Conservation (phyloP, 2,113 vertebrate species). For the Indicator maculatus region DNA sequence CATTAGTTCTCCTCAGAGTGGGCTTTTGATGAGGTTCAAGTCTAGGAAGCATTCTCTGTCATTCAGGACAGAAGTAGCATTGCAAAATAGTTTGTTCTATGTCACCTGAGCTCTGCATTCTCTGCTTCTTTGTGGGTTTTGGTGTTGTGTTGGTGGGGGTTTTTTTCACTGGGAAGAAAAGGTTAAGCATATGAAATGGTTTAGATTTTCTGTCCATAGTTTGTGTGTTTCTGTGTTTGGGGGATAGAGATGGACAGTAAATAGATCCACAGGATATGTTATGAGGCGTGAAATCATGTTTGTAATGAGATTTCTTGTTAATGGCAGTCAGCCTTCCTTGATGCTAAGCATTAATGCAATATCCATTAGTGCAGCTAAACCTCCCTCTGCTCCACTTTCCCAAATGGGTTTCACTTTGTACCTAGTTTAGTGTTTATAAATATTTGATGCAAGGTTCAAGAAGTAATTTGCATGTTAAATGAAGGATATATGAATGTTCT, state of each 20-base stretch:
- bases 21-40: not conserved
- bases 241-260: not conserved
- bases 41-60: not conserved
- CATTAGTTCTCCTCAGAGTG: not conserved
- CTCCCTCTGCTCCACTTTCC: not conserved
- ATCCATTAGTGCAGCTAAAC: constrained; percentile 27
- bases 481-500: not conserved
- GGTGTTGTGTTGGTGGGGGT: not conserved
- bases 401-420: constrained; percentile 16
- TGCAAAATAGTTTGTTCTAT: not conserved
- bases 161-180: not conserved
- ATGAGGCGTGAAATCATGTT: constrained; percentile 17
- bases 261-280: not conserved
- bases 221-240: not conserved
- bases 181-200: not conserved
- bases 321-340: constrained; percentile 10
- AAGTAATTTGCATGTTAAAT: constrained; percentile 7
- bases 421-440: constrained; percentile 40
- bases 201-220: not conserved
- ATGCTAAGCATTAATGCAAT: constrained; percentile 33
- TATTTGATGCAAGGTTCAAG: constrained; percentile 31
- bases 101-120: not conserved
- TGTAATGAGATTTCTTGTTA: constrained; percentile 21
- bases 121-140: not conserved
- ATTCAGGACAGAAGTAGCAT: not conserved